Conservation (phyloP, 1,140 invertebrate species). For the Caenorhabditis brenneri region DNA sequence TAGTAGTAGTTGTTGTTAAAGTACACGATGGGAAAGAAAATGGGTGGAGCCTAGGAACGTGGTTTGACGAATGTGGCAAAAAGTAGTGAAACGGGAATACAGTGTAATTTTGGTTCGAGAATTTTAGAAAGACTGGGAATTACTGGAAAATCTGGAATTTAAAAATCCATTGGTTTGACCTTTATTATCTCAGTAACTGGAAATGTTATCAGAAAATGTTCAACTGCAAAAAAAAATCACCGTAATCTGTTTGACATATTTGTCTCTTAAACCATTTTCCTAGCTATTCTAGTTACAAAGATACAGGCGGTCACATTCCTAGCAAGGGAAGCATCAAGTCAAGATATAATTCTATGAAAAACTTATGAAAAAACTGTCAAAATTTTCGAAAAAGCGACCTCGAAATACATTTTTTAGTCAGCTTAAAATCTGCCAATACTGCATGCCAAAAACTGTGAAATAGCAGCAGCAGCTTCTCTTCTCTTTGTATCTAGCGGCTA, state of each 20-base stretch:
- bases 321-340: neutral
- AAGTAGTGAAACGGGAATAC: too few species aligned
- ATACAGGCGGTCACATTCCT: too few species aligned
- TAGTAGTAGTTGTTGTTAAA: neutral
- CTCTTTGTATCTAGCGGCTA: neutral
- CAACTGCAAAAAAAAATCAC: too few species aligned
- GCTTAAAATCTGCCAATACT: neutral
- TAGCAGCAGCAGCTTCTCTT: neutral
- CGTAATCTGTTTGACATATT: too few species aligned
- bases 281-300: too few species aligned
- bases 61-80: neutral
- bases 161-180: neutral
- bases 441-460: neutral
- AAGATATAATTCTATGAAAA: too few species aligned
- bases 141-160: too few species aligned
- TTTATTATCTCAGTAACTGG: too few species aligned
- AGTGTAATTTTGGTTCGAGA: too few species aligned
- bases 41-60: neutral
- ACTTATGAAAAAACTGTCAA: neutral
- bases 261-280: too few species aligned
- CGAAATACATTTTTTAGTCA: neutral
- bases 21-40: neutral
- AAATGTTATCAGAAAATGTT: too few species aligned
- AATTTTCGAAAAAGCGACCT: neutral
- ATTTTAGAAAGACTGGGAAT: too few species aligned